phyloP scores from a whole-genome alignment of 2,113 vertebrate species.

The Zingel zingel region DNA sequence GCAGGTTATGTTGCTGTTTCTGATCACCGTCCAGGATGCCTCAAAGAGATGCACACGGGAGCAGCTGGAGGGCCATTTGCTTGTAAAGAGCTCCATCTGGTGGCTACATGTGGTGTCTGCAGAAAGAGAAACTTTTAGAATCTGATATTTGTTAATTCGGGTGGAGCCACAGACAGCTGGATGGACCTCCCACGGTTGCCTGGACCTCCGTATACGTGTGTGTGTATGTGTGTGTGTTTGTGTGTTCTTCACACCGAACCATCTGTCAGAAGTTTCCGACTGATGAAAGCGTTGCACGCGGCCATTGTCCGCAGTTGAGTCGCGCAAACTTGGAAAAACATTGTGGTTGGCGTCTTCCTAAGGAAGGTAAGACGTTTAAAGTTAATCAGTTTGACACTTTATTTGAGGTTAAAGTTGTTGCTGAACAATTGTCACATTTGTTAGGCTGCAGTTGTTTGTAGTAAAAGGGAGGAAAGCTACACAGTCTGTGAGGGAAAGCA shows the following conservation, averaged over 20 bases:
- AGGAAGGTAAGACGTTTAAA: conserved; percentile 37
- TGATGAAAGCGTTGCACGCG: neutral
- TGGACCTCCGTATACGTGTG: neutral
- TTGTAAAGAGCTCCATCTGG: conserved; percentile 50
- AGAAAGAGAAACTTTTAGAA: neutral
- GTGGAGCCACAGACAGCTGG: conserved; percentile 18
- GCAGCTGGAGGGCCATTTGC: neutral
- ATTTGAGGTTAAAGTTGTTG: neutral
- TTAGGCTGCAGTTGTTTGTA: too few species aligned
- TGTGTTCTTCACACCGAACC: neutral
- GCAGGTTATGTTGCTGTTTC: neutral
- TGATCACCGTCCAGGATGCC: conserved; percentile 7
- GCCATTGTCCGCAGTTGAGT: neutral
- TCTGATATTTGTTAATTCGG: neutral
- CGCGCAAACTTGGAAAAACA: too few species aligned
- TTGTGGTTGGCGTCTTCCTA: neutral
- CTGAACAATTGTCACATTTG: too few species aligned
- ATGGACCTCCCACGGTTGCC: neutral
- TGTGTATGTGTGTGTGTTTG: too few species aligned
- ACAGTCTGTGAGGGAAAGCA: neutral
- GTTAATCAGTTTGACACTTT: neutral
- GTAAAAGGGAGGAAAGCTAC: too few species aligned
- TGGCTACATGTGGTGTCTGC: neutral
- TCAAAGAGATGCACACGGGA: neutral
- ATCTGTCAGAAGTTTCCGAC: neutral